phyloP scores from a whole-genome alignment of 23 tunicate species.

The Diplosoma virens region DNA sequence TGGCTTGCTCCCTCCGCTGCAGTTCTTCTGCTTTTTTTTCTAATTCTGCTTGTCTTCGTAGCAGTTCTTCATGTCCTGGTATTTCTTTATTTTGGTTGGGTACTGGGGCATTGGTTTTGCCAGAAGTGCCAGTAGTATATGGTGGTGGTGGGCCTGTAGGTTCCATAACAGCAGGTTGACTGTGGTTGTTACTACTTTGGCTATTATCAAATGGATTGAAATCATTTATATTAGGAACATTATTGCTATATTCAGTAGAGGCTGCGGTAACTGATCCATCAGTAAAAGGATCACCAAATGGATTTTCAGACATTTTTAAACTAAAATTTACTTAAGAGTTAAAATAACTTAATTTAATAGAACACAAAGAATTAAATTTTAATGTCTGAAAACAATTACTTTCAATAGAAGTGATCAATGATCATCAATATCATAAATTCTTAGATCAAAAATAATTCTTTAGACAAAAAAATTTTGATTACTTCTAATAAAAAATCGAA shows the following conservation, averaged over 20 bases:
- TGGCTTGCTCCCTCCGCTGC: slow-evolving; percentile 72
- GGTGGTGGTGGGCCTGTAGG: slow-evolving; percentile 75
- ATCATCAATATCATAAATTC: too few species aligned
- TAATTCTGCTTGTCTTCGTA: slow-evolving; percentile 84
- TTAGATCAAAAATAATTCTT: too few species aligned
- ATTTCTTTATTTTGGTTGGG: slow-evolving; percentile 29
- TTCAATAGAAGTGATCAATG: too few species aligned
- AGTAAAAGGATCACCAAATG: slow-evolving; percentile 95
- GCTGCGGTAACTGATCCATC: slow-evolving; percentile 82
- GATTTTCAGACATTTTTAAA: slow-evolving; percentile 45
- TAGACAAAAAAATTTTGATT: too few species aligned
- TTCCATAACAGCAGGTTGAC: slow-evolving; percentile 78
- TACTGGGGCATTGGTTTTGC: slow-evolving; percentile 34
- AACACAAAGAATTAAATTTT: too few species aligned
- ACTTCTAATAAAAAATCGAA: too few species aligned
- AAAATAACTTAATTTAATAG: too few species aligned
- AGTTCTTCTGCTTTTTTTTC: slow-evolving; percentile 97
- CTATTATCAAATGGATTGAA: slow-evolving; percentile 86
- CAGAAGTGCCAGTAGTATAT: slow-evolving; percentile 9
- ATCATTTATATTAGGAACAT: slow-evolving; percentile 54
- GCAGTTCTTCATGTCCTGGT: slow-evolving; percentile 94
- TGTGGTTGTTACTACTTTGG: background rate
- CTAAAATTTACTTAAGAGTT: too few species aligned
- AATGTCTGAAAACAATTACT: too few species aligned
- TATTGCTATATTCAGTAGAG: slow-evolving; percentile 25